Percentiles rank a stretch among this genome's conserved stretches.
Evolutionary conservation across 2,113 vertebrate genomes (phyloP).

Genomic region (Trichomycterus rosablanca): DNA sequence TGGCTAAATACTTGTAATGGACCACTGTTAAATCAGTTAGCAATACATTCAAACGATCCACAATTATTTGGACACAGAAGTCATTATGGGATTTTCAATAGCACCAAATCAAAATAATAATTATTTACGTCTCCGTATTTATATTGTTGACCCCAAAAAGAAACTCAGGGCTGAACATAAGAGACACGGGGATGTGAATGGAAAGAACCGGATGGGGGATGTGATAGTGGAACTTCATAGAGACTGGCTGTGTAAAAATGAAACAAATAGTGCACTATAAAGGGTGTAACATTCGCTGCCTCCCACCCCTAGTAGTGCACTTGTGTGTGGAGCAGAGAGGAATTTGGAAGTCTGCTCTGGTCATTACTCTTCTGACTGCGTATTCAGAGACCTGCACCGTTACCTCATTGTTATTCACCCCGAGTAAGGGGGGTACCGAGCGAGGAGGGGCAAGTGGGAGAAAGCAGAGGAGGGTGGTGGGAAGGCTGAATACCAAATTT

Average conservation of each 20-base stretch:
- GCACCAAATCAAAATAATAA: too few relatives aligned
- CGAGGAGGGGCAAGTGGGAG: constrained; percentile 29
- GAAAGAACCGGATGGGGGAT: background rate
- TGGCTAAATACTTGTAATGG: too few relatives aligned
- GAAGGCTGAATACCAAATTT: background rate
- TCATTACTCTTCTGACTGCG: constrained; percentile 66
- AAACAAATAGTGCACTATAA: background rate
- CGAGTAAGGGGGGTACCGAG: constrained; percentile 59
- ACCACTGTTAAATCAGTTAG: too few relatives aligned
- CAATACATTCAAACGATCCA: too few relatives aligned
- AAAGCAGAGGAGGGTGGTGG: constrained; percentile 35
- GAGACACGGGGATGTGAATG: too few relatives aligned
- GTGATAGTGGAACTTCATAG: background rate
- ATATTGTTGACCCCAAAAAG: too few relatives aligned
- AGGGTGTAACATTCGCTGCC: background rate
- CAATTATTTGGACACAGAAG: too few relatives aligned
- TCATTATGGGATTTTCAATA: too few relatives aligned
- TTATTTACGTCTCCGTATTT: too few relatives aligned
- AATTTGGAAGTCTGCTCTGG: constrained; percentile 56
- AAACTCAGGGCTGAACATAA: too few relatives aligned
- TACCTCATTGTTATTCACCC: constrained; percentile 76
- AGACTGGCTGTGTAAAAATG: background rate
- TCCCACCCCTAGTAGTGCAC: background rate
- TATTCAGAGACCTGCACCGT: constrained; percentile 62
- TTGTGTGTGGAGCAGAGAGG: background rate